Base-by-base conservation (phyloP, 2,888 invertebrate species). In the Pristionchus exspectatus region DNA sequence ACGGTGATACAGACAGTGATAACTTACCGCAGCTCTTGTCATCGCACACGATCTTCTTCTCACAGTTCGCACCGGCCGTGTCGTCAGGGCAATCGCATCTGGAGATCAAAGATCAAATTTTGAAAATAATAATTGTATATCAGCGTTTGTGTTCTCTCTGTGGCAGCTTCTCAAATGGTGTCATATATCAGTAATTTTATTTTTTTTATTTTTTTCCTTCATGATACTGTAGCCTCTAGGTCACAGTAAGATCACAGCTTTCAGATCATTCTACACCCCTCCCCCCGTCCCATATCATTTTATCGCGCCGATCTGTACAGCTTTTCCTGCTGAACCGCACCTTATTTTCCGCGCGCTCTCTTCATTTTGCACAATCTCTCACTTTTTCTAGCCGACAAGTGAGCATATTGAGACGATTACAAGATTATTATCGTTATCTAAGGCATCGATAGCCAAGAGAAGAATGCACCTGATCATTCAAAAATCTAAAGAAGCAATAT, bases 51-150 rank as follows among this genome's bases (percentile, higher is more conserved):
- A 87, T 27, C 4, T 50, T 18, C 69, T 91, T 92, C 92, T 96
- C 96, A 95, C 98, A 98, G 92, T 96, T 96, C 90, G 96, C 95
- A 2, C 98, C 98, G 95, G 97, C 97, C 94, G 96, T 96, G 72
- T 96, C 96, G 63, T 95, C 95, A 92, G 94, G 93, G 92, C 96
- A 96, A 93, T 95, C 88, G 81, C 93, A 93, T 18, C 93, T 93
- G 90, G 74, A 93, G 50, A 30, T 81, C 27, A 81, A 74, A 38
- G 44, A 74, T 74, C 44, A n/a, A n/a, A 24, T 2, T 72, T 72
- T 18, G 10, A 9, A 2, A 72, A 16, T 3, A 27, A 9, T 72
- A 16, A 7, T 18, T 10, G 16, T 30, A 16, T 33, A 16, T 72
- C 2, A 10, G 30, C 9, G 18, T 72, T 10, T 72, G 7, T 30